Conservation (phyloP, 2,113 vertebrate species). For the Syngnathus floridae region DNA sequence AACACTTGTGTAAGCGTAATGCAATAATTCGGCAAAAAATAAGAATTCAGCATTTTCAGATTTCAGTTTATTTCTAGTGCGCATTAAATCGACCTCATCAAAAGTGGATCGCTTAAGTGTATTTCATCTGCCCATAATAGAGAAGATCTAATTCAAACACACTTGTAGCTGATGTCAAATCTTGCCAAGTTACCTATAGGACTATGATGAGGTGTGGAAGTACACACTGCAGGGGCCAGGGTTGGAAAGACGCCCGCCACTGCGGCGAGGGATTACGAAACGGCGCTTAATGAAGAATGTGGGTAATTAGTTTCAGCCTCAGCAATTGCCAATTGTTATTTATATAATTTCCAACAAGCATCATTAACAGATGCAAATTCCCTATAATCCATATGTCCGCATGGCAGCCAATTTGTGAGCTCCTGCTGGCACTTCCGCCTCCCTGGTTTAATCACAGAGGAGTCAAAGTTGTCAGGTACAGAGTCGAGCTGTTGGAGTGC, state of each 20-base stretch:
- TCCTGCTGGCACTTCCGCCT: conserved; percentile 30
- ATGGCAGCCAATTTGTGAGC: conserved; percentile 12
- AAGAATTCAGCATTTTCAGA: too few relatives aligned
- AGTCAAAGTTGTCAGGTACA: conserved; percentile 31
- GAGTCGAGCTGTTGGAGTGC: background rate
- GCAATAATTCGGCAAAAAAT: background rate
- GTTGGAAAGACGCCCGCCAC: conserved; percentile 28
- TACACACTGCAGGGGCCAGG: conserved; percentile 15
- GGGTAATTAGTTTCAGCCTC: conserved; percentile 42
- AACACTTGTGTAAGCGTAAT: background rate
- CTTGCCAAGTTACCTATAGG: conserved; percentile 2
- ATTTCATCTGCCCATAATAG: background rate
- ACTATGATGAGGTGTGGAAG: conserved; percentile 25
- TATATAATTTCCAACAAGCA: conserved; percentile 39
- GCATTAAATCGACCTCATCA: background rate
- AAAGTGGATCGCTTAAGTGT: background rate
- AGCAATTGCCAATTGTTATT: conserved; percentile 46
- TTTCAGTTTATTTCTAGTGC: background rate
- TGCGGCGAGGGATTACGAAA: conserved; percentile 37
- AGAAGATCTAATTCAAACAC: background rate
- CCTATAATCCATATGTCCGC: conserved; percentile 32
- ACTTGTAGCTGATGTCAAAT: background rate
- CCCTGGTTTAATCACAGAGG: conserved; percentile 17
- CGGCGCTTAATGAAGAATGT: conserved; percentile 41
- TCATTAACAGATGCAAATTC: conserved; percentile 53